Conservation (phyloP, 2,888 invertebrate species). For the Caenorhabditis parvicauda region DNA sequence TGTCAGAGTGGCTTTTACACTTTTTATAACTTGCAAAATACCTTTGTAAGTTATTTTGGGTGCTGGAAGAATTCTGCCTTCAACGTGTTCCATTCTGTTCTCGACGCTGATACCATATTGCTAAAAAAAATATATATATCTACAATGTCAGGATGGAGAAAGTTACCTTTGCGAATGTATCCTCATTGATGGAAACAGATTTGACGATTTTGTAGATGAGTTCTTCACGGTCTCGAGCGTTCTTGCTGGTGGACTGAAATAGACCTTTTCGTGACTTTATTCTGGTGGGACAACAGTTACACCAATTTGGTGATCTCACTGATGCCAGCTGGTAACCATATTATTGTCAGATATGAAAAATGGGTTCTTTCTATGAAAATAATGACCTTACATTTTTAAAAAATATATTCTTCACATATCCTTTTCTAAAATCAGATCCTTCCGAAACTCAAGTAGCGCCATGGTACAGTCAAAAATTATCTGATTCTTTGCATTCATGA, state of each 20-base stretch:
- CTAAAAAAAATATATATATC: neutral
- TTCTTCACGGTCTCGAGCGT: neutral
- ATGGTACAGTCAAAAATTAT: too few species aligned
- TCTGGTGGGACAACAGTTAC: neutral
- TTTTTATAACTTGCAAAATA: neutral
- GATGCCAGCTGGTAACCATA: too few species aligned
- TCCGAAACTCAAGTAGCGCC: too few species aligned
- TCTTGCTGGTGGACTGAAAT: neutral
- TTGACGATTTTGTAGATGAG: neutral
- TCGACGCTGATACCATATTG: slow-evolving; percentile 14
- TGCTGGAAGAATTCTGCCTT: slow-evolving; percentile 15
- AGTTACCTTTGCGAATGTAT: neutral
- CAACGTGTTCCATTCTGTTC: slow-evolving; percentile 8
- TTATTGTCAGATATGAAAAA: too few species aligned
- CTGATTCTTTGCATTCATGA: too few species aligned
- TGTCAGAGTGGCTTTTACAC: too few species aligned
- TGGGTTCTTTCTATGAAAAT: too few species aligned
- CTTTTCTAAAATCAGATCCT: too few species aligned
- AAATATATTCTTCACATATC: too few species aligned
- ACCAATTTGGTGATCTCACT: too few species aligned
- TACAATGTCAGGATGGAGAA: neutral
- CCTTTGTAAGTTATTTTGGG: slow-evolving; percentile 4
- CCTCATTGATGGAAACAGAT: neutral
- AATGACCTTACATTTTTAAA: too few species aligned
- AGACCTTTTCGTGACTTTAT: neutral